Base-by-base conservation (phyloP, 2,888 invertebrate species). In the Phragmatobia fuliginosa region DNA sequence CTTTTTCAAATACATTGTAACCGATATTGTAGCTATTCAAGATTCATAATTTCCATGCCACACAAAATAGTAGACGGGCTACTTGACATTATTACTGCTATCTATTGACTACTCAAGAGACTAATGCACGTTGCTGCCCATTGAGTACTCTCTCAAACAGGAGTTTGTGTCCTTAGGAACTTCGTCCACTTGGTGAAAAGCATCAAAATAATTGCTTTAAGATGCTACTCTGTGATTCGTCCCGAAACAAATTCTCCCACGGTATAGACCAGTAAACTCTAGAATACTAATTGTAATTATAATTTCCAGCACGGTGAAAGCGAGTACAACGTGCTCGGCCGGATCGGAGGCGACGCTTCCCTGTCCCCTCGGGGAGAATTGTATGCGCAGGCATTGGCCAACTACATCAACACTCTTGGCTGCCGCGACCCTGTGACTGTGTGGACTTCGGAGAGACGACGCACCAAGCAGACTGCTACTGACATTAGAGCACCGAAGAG, bases 301-400 rank as follows among this genome's bases (percentile, higher is more conserved):
- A 41, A 62, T 33, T 41, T 67, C 7, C 90, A 98, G 98, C 99
- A 99, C 90, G 99, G 99, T 3, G 99, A 99, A 91, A 98, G 98
- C 87, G 97, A 98, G 85, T 98, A 97, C 96, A 99, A 99, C 91
- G 96, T 98, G 4, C 93, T 98, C 21, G 99, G 99, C 0, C 96
- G 98, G 73, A 98, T 99, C 81, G 99, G 99, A 0, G 99, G 99
- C 2, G 98, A 99, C 90, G 97, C 98, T 18, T 96, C 97, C 33
- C 94, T 99, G 59, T 98, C 98, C 11, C 96, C 97, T 0, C 96
- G 98, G 33, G 99, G 99, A 0, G 94, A 96, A 83, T 94, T 96
- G 87, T 99, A 98, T 92, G 97, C 97, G 0, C 96, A 96, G 75
- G 97, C 97, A 0, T 92, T 98, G 75, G 97, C 97, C 0, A 96